These are phyloP conservation scores for Drosophila nebulosa DNA, from an alignment of 1,140 invertebrate genomes.

Conservation along the genomic window DNA sequence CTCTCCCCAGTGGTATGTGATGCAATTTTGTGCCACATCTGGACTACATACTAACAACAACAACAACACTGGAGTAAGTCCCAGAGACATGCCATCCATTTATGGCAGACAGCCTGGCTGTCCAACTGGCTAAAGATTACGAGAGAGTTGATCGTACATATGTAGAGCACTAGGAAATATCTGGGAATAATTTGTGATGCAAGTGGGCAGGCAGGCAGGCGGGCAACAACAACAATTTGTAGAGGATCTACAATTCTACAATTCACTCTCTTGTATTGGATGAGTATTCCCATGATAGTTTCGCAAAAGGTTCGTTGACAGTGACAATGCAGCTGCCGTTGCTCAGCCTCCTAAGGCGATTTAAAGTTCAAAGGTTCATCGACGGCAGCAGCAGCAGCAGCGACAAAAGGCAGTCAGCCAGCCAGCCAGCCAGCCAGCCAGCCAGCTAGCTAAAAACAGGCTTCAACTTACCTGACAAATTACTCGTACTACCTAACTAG, in stretches of 20 bases:
- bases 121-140: constrained; percentile 58
- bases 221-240: neutral
- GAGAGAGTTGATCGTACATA: constrained; percentile 38
- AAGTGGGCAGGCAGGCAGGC: neutral
- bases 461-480: constrained; percentile 57
- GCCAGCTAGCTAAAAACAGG: constrained; percentile 24
- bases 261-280: constrained; percentile 1
- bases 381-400: constrained; percentile 15
- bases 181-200: constrained; percentile 10
- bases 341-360: constrained; percentile 22
- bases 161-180: constrained; percentile 70
- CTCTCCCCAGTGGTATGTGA: constrained; percentile 33
- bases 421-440: no score
- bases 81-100: constrained; percentile 60
- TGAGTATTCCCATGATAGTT: constrained; percentile 38
- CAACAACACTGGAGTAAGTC: constrained; percentile 28
- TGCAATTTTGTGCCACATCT: constrained; percentile 65
- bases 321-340: constrained; percentile 40
- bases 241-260: neutral
- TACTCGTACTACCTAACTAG: constrained; percentile 42
- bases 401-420: constrained; percentile 24
- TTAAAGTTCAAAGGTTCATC: constrained; percentile 54
- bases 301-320: constrained; percentile 57
- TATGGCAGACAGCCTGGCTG: constrained; percentile 60
- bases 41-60: constrained; percentile 33